Evolutionary conservation across 2,113 vertebrate genomes (phyloP), one percentile per base, ranked within the genome.

Genomic region (Psammodynastes pulverulentus): DNA sequence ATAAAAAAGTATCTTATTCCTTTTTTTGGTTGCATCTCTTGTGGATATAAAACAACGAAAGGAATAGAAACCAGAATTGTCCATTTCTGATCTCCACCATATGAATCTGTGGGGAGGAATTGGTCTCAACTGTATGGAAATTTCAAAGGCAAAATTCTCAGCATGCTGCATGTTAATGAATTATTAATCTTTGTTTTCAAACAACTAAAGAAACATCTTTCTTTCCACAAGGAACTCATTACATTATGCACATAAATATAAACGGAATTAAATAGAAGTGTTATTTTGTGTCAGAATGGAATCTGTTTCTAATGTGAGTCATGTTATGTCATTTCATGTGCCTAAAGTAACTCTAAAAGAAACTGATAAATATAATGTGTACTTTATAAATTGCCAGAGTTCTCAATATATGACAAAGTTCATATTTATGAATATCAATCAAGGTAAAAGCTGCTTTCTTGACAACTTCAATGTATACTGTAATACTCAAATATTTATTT

Each of bases 161-260:
- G 91, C 93, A 93, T 94, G 89, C n/a, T 94, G 26, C 93, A 95
- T 92, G 93, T 95, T 95, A 95, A 95, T 95, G 94, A 95, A 92
- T 93, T 96, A 93, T 92, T 56, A 94, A 94, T 91, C 93, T 91
- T 95, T 95, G 96, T 93, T 95, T 96, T 96, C 94, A 90, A 92
- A 96, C 84, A 84, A 79, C 79, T 95, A 89, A 84, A 94, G 93
- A 86, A 88, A 87, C 39, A 51, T 91, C 93, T 84, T 92, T 92
- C 94, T 94, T 95, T 92, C 89, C 94, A 94, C 12, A 5, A 95
- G 94, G 92, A 96, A 84, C 53, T 96, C 23, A 9, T 95, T 96
- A 95, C 39, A 39, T 49, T 92, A 94, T 94, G 67, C 62, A 39
- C 89, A 72, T 89, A 84, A 91, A 34, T 88, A 85, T 72, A 89